Conservation (phyloP, 2,797 vertebrate species). For the Cebuella pygmaea region DNA sequence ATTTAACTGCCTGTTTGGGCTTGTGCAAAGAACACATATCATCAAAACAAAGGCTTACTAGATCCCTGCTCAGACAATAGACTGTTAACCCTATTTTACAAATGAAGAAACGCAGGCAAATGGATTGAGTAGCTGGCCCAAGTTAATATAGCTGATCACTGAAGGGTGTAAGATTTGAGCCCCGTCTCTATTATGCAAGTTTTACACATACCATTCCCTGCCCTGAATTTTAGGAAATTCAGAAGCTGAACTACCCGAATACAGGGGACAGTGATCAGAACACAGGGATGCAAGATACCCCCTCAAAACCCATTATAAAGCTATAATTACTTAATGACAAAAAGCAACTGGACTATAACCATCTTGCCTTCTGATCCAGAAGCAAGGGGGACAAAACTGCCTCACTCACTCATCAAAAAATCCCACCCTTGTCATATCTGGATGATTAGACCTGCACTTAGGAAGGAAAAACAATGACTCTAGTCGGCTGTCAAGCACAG, state of each 20-base stretch:
- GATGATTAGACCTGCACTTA: slow-evolving; percentile 34
- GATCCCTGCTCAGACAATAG: neutral
- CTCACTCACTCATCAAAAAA: neutral
- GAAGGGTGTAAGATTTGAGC: neutral
- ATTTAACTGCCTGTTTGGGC: neutral
- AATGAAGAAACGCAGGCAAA: neutral
- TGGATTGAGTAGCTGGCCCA: neutral
- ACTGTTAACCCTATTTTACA: neutral
- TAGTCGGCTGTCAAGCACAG: slow-evolving; percentile 67
- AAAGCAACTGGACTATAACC: neutral
- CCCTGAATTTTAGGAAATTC: neutral
- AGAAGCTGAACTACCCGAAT: neutral
- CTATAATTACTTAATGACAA: neutral
- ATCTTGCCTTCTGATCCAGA: neutral
- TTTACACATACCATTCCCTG: no score
- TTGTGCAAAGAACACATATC: neutral
- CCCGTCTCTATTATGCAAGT: neutral
- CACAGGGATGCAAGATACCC: no score
- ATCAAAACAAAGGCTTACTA: neutral
- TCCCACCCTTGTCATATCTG: neutral
- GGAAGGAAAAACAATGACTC: slow-evolving; percentile 61
- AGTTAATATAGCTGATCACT: neutral
- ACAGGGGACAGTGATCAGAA: neutral
- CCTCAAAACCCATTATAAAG: neutral
- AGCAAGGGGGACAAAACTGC: neutral